Evolutionary conservation across 1,140 invertebrate genomes (phyloP), one percentile per base, ranked within the genome.

Genomic region (Colletes latitarsis): DNA sequence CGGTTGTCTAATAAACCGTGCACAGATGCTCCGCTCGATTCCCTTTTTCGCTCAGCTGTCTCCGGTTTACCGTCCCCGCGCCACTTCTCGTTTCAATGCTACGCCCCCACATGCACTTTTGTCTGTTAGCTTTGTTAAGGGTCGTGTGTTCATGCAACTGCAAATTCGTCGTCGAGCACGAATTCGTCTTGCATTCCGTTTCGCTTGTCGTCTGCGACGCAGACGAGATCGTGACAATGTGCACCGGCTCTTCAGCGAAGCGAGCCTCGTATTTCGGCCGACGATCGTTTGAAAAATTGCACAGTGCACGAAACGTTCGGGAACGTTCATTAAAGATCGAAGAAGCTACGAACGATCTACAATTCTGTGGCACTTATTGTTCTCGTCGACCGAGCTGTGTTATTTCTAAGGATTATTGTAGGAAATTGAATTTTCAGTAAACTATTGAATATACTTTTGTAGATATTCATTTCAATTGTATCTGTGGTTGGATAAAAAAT

Each of bases 121-220:
- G 66, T 77, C 75, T 70, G 66, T 77, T 77, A 69, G 58, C 12
- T 19, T 55, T 72, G 63, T 58, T 30, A n/a, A 58, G 68, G 49
- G 39, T 53, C 64, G 70, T 58, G 17, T 66, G 73, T 84, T 84
- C 63, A 78, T 78, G 68, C 69, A 76, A 73, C 77, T 55, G 62
- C 57, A 72, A 82, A 85, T 78, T 84, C 73, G 75, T 72, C 41
- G 71, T 66, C 58, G 66, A 68, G 78, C 52, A 62, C 62, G 64
- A 68, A 81, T 82, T 74, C 78, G 77, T 73, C 55, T 77, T 63
- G 39, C 57, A 53, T 74, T 39, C 55, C 10, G 17, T 43, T 15
- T 12, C 52, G 5, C 81, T 78, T 75, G 73, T 79, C 73, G 76
- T 71, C 30, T 63, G 64, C 60, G 73, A 73, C 78, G 52, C 55